Evolutionary conservation across 2,797 vertebrate genomes (phyloP), one percentile per base, ranked within the genome.

Genomic region (Galago senegalensis): DNA sequence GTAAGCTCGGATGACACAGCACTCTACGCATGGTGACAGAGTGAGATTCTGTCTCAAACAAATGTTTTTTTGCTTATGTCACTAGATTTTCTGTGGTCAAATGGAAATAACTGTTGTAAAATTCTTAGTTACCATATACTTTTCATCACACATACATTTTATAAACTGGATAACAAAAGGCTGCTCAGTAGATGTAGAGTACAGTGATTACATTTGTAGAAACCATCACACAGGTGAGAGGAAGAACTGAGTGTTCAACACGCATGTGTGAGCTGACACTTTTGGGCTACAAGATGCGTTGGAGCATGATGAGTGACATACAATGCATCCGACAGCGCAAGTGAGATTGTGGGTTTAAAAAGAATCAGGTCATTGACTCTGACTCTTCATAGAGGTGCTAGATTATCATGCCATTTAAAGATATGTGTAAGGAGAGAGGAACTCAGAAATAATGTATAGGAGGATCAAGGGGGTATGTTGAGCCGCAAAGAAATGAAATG

Each of bases 401-500:
- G 84, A 72, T 73, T 73, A 23, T 37, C 61, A 82, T 34, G 23
- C 17, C 40, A 85, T 49, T 85, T 84, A 11, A 84, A 89, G 91
- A 82, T 56, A 94, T 2, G 21, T 67, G 69, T 53, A 79, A 63
- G 56, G 69, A 56, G 97, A 85, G 17, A 1, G 75, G 72, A 95
- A 31, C 18, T 94, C 20, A 43, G 85, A 92, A 70, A 27, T 70
- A 40, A 82, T 31, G 70, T 25, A 61, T 8, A 60, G 61, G 58
- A 80, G 10, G 9, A 56, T 86, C 18, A 63, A 67, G 1, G 20
- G 29, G 75, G 7, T 72, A 37, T 46, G 40, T 46, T 69, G 89
- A 87, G 3, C 9, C 18, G 79, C 31, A 82, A 61, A 63, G 21
- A 95, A 72, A 87, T 80, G 13, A 96, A 96, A 93, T 76, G 86